These are phyloP conservation scores for Microctonus hyperodae DNA, from an alignment of 2,888 invertebrate genomes.

Conservation along the genomic window DNA sequence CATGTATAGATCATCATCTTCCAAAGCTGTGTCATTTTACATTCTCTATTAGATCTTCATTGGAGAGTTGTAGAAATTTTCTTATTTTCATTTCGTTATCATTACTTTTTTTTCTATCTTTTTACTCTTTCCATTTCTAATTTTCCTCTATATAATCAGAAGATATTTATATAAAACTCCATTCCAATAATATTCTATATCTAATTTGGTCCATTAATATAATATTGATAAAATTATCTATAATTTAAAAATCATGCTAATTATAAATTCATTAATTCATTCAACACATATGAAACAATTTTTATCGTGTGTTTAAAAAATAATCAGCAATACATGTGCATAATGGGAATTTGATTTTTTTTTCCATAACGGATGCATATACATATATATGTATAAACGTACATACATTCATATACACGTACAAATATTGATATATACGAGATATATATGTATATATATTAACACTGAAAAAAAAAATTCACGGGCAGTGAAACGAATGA, in stretches of 20 bases:
- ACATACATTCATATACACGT: not conserved
- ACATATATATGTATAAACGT: not conserved
- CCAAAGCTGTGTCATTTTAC: conserved; percentile 9
- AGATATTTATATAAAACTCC: too few species aligned
- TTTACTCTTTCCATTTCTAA: not conserved
- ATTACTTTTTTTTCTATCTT: not conserved
- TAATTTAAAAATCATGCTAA: too few species aligned
- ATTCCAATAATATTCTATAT: too few species aligned
- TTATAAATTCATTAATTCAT: too few species aligned
- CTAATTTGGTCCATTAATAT: too few species aligned
- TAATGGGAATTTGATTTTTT: not conserved
- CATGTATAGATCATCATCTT: conserved; percentile 19
- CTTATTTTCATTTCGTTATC: not conserved
- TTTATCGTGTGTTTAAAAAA: too few species aligned
- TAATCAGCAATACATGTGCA: not conserved
- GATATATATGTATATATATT: not conserved
- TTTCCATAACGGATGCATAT: not conserved
- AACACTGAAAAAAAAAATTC: not conserved
- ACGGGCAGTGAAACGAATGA: too few species aligned
- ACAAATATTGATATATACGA: not conserved
- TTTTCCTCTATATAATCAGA: too few species aligned
- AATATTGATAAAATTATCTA: too few species aligned
- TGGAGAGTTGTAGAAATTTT: conserved; percentile 4
- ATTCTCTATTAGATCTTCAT: conserved; percentile 17
- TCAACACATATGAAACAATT: too few species aligned